These are phyloP conservation scores for Galerucella nymphaeae DNA, from an alignment of 2,888 invertebrate species.

Conservation along the genomic window DNA sequence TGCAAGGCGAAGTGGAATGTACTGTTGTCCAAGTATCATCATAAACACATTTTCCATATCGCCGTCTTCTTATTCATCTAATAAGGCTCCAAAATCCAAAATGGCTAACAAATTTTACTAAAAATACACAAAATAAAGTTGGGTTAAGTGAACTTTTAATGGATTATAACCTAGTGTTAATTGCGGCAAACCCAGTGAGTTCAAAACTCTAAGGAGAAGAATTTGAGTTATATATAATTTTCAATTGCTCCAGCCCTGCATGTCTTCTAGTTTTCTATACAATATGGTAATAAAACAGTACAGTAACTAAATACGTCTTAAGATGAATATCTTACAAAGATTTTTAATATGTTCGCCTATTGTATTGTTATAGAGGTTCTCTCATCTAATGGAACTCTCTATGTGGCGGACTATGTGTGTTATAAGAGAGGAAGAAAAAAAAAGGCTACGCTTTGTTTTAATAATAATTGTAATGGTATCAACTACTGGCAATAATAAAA, in stretches of 20 bases:
- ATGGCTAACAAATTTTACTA: no score
- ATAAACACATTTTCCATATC: no score
- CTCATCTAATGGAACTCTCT: slow-evolving; percentile 17
- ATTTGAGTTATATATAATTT: not conserved
- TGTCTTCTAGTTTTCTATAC: slow-evolving; percentile 48
- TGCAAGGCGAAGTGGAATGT: no score
- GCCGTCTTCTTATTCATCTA: no score
- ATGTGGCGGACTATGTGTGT: slow-evolving; percentile 16
- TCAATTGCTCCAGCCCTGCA: slow-evolving; percentile 1
- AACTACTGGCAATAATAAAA: slow-evolving; percentile 4
- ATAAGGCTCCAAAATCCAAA: no score
- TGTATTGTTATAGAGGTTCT: slow-evolving; percentile 47
- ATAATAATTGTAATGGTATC: slow-evolving; percentile 24
- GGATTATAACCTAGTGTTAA: no score
- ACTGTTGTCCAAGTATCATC: no score
- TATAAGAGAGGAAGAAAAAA: not conserved
- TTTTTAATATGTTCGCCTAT: slow-evolving; percentile 52
- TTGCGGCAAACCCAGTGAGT: no score
- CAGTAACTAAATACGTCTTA: slow-evolving; percentile 49
- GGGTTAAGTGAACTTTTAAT: no score
- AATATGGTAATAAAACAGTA: slow-evolving; percentile 57
- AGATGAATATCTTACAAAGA: slow-evolving; percentile 53
- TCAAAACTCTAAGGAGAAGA: not conserved
- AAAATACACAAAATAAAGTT: no score
- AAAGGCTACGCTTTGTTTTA: slow-evolving; percentile 23